These are phyloP conservation scores for Capreolus pygargus DNA, from an alignment of 2,113 vertebrate genomes.

Conservation along the genomic window DNA sequence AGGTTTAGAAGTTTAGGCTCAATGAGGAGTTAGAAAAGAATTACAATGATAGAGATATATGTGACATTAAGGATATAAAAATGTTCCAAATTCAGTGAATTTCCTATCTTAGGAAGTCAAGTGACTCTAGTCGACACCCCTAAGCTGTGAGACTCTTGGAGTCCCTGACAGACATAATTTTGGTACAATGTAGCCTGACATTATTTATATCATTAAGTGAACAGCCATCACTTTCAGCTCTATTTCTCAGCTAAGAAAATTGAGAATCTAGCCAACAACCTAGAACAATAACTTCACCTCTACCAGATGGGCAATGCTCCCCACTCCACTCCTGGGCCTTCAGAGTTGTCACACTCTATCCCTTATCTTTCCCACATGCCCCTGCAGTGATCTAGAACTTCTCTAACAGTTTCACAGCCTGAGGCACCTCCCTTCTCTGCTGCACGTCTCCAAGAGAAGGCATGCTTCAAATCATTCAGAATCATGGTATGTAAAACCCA, in stretches of 20 bases:
- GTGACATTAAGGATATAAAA: neutral
- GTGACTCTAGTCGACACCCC: neutral
- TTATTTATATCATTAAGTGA: neutral
- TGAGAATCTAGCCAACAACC: neutral
- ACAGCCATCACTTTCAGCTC: too few species aligned
- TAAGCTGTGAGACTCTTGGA: neutral
- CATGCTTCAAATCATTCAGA: neutral
- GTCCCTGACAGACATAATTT: neutral
- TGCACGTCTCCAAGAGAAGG: neutral
- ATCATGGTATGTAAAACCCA: neutral
- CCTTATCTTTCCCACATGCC: neutral
- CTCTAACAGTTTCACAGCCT: neutral
- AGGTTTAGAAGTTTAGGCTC: neutral
- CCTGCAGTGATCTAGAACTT: neutral
- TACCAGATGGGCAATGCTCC: neutral
- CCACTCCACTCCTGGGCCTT: neutral
- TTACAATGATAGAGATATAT: neutral
- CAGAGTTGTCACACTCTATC: rapidly evolving
- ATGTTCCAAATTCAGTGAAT: neutral
- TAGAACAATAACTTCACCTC: neutral
- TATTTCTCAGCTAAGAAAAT: neutral
- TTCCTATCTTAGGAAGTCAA: neutral
- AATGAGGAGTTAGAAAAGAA: neutral
- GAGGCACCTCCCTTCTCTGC: neutral
- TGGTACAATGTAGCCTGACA: neutral